Evolutionary conservation across 2,888 invertebrate genomes (phyloP).

Genomic region (Lithodes maja): DNA sequence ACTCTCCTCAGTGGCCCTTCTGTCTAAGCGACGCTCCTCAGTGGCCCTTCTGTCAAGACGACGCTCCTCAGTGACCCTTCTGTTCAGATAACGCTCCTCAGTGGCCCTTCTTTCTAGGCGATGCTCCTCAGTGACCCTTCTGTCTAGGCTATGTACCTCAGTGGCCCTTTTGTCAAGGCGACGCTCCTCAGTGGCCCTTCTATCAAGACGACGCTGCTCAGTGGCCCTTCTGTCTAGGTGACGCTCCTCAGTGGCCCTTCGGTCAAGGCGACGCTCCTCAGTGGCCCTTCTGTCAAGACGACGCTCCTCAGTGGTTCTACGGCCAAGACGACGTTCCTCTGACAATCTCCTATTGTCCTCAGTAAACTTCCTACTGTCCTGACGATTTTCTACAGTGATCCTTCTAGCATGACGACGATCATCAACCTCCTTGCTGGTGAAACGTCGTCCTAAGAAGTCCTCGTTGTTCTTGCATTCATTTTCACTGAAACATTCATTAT

Average conservation of each 20-base stretch:
- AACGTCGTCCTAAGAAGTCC: background rate
- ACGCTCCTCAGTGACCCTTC: background rate
- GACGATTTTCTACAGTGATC: background rate
- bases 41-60: background rate
- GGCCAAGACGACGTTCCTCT: background rate
- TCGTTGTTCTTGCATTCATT: too few species aligned
- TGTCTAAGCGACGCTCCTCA: background rate
- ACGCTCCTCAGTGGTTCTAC: background rate
- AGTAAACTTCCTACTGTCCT: constrained; percentile 11
- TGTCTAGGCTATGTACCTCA: background rate
- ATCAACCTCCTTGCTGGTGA: background rate
- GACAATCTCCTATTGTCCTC: constrained; percentile 8
- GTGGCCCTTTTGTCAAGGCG: constrained; percentile 2
- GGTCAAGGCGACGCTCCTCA: background rate
- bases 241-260: background rate
- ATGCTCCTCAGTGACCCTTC: background rate
- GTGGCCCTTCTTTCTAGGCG: background rate
- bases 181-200: background rate
- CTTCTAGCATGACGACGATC: background rate
- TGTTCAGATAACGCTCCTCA: background rate
- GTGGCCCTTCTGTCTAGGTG: background rate
- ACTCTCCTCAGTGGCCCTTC: background rate
- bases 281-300: background rate
- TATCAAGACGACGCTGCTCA: background rate
- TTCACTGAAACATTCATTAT: too few species aligned